A percentile compares a stretch with the other conserved stretches of the same genome.
Evolutionary conservation across 2,797 vertebrate genomes (phyloP).

Genomic region (Synanceia verrucosa): DNA sequence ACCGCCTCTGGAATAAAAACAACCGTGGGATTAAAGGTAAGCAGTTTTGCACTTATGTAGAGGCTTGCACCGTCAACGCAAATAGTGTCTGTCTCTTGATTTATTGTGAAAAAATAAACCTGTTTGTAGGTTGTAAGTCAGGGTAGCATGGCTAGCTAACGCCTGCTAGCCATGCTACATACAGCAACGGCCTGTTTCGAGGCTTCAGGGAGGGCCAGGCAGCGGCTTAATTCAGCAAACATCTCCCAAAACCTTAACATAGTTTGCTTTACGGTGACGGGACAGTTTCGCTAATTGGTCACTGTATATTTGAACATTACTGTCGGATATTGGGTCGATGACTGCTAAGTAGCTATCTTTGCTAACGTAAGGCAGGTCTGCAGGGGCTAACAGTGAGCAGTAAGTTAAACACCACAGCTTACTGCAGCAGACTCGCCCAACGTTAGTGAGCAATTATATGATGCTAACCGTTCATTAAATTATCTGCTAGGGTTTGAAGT

Average conservation of each 20-base stretch:
- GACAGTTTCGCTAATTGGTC: not conserved
- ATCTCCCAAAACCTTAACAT: not conserved
- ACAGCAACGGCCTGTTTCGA: slow-evolving; percentile 65
- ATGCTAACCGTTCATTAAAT: not conserved
- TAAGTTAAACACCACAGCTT: too few relatives aligned
- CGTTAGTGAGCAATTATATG: not conserved
- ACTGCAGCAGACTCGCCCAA: slow-evolving; percentile 1
- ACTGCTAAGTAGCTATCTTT: slow-evolving; percentile 26
- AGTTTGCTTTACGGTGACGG: not conserved
- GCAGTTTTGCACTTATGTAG: slow-evolving; percentile 13
- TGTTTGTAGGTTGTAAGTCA: slow-evolving; percentile 42
- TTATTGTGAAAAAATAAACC: not conserved
- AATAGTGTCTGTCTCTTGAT: not conserved
- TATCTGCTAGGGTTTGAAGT: not conserved
- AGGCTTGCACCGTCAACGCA: not conserved
- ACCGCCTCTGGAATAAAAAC: slow-evolving; percentile 71
- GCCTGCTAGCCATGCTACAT: slow-evolving; percentile 55
- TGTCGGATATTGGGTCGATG: slow-evolving; percentile 23
- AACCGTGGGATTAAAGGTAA: slow-evolving; percentile 75
- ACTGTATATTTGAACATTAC: not conserved
- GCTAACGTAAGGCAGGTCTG: slow-evolving; percentile 57
- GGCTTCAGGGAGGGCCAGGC: slow-evolving; percentile 38
- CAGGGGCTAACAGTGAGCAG: slow-evolving; percentile 41
- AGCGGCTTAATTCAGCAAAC: slow-evolving; percentile 1
- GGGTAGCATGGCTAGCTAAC: slow-evolving; percentile 66